Percentiles rank a stretch among this genome's conserved stretches.
Evolutionary conservation across 2,113 vertebrate genomes (phyloP).

Genomic region (Gavialis gangeticus): DNA sequence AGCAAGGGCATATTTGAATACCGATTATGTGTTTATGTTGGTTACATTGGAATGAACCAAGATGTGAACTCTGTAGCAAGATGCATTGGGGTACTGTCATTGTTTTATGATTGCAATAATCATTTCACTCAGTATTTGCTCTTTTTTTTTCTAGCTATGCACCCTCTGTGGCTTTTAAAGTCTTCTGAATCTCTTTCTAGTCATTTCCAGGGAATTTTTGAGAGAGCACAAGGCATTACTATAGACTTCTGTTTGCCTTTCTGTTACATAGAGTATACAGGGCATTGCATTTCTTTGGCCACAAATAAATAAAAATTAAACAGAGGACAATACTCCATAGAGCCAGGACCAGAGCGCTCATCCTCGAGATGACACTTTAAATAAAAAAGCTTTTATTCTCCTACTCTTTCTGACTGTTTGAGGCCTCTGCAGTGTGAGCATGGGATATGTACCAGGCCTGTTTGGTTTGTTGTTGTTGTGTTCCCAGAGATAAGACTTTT

Average conservation of each 20-base stretch:
- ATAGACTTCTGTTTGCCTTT: conserved; percentile 40
- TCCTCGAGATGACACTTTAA: conserved; percentile 44
- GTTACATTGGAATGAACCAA: background rate
- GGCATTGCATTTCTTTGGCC: background rate
- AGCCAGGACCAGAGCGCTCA: conserved; percentile 22
- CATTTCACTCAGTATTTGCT: background rate
- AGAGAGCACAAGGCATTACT: conserved; percentile 45
- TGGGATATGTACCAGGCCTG: background rate
- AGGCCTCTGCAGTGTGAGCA: conserved; percentile 54
- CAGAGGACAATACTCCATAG: conserved; percentile 16
- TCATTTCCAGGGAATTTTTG: conserved; percentile 54
- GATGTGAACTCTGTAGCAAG: background rate
- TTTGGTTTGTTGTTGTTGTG: conserved; percentile 40
- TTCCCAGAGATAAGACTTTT: conserved; percentile 27
- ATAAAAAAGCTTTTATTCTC: conserved; percentile 50
- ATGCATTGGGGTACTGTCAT: background rate
- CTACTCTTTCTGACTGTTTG: background rate
- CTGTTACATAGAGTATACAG: background rate
- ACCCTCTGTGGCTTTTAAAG: conserved; percentile 34
- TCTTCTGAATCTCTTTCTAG: conserved; percentile 49
- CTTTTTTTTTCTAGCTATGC: background rate
- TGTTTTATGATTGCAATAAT: background rate
- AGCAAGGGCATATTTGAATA: background rate
- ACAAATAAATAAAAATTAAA: conserved; percentile 41
- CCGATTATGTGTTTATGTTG: background rate